phyloP scores from a whole-genome alignment of 2,113 vertebrate species.

The Malurus elegans region DNA sequence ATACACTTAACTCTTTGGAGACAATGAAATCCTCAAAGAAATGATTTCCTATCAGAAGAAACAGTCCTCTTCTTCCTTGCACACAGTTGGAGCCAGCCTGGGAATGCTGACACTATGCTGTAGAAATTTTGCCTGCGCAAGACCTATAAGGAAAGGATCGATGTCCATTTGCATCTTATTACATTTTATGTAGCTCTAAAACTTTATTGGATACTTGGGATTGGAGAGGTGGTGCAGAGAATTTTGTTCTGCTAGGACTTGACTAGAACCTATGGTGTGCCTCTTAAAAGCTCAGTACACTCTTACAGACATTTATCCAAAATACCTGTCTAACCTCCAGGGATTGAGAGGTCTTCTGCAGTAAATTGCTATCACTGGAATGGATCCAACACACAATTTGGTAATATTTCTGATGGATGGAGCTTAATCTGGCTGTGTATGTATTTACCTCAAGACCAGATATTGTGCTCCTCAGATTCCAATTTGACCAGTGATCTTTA shows the following conservation, averaged over 20 bases:
- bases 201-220: background rate
- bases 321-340: background rate
- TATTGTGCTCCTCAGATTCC: background rate
- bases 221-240: background rate
- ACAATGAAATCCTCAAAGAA: background rate
- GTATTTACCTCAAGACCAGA: background rate
- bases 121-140: constrained; percentile 10
- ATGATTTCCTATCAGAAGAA: background rate
- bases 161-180: background rate
- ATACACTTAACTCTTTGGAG: background rate
- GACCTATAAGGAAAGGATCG: background rate
- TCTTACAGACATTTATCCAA: background rate
- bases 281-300: background rate
- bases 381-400: background rate
- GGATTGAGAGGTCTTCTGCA: background rate
- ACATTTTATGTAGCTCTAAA: background rate
- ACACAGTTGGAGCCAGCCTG: background rate
- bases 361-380: background rate
- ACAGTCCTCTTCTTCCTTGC: background rate
- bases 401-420: background rate
- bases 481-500: background rate
- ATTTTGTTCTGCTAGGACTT: background rate
- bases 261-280: background rate
- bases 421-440: background rate
- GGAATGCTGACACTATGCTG: background rate